phyloP scores from a whole-genome alignment of 2,113 vertebrate species.

The Ageneiosus marmoratus region DNA sequence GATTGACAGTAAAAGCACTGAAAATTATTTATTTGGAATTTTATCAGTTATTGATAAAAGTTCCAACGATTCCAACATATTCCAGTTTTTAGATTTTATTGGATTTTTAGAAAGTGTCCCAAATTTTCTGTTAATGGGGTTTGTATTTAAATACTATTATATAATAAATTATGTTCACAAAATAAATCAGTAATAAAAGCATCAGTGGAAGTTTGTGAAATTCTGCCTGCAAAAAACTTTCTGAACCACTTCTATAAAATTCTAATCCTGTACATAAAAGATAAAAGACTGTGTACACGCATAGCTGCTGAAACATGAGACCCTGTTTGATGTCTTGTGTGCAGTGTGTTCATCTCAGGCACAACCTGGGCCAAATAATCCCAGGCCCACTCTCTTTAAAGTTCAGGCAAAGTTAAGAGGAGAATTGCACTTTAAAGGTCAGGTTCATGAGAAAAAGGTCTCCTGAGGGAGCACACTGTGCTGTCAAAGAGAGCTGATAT shows the following conservation, averaged over 20 bases:
- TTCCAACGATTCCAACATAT: too few relatives aligned
- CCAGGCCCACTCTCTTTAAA: constrained; percentile 56
- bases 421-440: constrained; percentile 32
- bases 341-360: constrained; percentile 55
- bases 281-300: background rate
- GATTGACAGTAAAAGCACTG: too few relatives aligned
- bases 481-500: constrained; percentile 15
- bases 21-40: too few relatives aligned
- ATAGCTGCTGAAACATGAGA: constrained; percentile 53
- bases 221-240: background rate
- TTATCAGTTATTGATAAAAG: too few relatives aligned
- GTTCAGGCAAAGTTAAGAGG: constrained; percentile 19
- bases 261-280: constrained; percentile 2
- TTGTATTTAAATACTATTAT: background rate
- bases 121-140: too few relatives aligned
- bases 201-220: background rate
- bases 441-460: constrained; percentile 49
- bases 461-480: background rate
- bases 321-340: constrained; percentile 68
- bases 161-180: background rate
- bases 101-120: too few relatives aligned
- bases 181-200: background rate
- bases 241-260: background rate
- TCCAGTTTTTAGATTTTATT: too few relatives aligned
- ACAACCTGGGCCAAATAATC: constrained; percentile 66